These are phyloP conservation scores for Calephelis virginiensis DNA, from an alignment of 1,140 invertebrate genomes.

Conservation along the genomic window DNA sequence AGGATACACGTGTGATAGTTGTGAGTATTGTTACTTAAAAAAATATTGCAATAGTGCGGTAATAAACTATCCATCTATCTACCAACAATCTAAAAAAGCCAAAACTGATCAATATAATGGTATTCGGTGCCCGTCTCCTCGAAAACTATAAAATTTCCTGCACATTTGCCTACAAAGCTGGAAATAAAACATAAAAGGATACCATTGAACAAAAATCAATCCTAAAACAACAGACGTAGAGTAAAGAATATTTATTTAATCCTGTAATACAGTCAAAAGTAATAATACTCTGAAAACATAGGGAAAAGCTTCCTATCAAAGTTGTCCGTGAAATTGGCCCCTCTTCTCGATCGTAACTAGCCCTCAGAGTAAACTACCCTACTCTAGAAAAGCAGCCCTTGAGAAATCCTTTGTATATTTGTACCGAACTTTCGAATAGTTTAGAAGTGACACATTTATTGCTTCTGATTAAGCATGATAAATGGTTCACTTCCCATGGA, in stretches of 20 bases:
- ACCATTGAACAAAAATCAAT: background rate
- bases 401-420: slow-evolving; percentile 13
- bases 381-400: slow-evolving; percentile 1
- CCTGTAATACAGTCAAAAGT: slow-evolving; percentile 4
- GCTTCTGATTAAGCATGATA: no score
- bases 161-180: no score
- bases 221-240: background rate
- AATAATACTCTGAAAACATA: slow-evolving; percentile 15
- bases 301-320: slow-evolving; percentile 15
- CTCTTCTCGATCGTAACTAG: slow-evolving; percentile 17
- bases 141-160: no score
- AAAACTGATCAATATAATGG: no score
- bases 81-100: no score
- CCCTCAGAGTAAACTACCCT: slow-evolving; percentile 16
- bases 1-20: no score
- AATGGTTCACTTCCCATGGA: no score
- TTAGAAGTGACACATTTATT: background rate
- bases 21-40: no score
- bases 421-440: background rate
- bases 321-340: slow-evolving; percentile 15
- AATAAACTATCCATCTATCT: no score
- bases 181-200: background rate
- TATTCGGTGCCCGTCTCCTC: no score
- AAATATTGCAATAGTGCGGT: no score
- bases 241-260: background rate